Percentiles rank a stretch among this genome's conserved stretches.
Evolutionary conservation across 2,888 invertebrate genomes (phyloP).

Genomic region (Amblyjoppa proteus): DNA sequence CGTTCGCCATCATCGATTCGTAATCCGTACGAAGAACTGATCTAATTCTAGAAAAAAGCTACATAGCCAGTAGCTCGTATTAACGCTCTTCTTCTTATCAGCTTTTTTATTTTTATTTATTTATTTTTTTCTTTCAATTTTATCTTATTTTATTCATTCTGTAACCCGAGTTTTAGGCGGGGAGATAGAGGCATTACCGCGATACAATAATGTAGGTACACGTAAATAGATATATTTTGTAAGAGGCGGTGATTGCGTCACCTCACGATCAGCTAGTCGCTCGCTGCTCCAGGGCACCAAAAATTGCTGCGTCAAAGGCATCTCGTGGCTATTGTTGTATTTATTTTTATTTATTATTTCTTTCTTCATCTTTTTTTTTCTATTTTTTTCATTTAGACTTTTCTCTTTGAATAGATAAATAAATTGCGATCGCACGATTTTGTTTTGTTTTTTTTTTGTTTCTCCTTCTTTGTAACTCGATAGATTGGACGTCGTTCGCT

Average conservation of each 20-base stretch:
- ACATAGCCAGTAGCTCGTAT: constrained; percentile 44
- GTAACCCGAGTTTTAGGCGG: constrained; percentile 46
- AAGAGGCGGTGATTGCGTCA: constrained; percentile 53
- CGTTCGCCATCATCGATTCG: constrained; percentile 29
- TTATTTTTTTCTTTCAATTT: background rate
- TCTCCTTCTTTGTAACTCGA: constrained; percentile 62
- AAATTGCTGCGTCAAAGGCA: constrained; percentile 82
- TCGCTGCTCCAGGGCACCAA: constrained; percentile 79
- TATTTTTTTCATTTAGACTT: constrained; percentile 61
- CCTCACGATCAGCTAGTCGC: constrained; percentile 62
- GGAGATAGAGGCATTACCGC: constrained; percentile 44
- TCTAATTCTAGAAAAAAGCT: constrained; percentile 58
- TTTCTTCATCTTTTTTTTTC: constrained; percentile 71
- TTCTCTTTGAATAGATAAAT: constrained; percentile 78
- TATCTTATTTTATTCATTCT: constrained; percentile 26
- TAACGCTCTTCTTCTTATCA: constrained; percentile 12
- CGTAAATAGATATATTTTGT: constrained; percentile 55
- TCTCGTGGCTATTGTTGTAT: constrained; percentile 83
- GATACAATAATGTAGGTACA: constrained; percentile 50
- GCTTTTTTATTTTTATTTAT: constrained; percentile 22
- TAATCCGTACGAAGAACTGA: constrained; percentile 38
- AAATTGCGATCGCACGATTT: constrained; percentile 76
- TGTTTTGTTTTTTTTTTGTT: constrained; percentile 59
- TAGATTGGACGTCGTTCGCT: constrained; percentile 62
- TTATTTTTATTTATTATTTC: constrained; percentile 68